These are phyloP conservation scores for Frieseomelitta varia DNA, from an alignment of 1,140 invertebrate species.

Conservation along the genomic window DNA sequence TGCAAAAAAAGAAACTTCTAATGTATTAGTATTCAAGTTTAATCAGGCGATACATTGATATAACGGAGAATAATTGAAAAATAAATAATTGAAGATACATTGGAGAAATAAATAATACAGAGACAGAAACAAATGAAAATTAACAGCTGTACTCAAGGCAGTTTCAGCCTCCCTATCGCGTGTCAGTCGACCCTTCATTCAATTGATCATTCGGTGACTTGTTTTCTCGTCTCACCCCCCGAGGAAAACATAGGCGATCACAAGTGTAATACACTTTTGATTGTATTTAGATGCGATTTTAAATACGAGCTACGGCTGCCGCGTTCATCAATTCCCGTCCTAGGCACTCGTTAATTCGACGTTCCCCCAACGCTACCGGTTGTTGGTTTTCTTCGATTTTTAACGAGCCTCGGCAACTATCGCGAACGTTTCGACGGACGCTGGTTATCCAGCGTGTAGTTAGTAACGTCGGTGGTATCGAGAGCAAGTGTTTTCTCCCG, in stretches of 20 bases:
- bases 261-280: conserved; percentile 52
- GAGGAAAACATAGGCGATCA: conserved; percentile 20
- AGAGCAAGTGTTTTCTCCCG: conserved; percentile 7
- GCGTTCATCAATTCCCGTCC: conserved; percentile 26
- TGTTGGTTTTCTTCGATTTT: conserved; percentile 29
- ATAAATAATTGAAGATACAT: too few species aligned
- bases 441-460: not conserved
- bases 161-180: conserved; percentile 25
- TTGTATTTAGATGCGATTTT: conserved; percentile 49
- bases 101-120: too few species aligned
- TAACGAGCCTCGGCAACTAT: not conserved
- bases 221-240: not conserved
- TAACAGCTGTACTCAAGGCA: not conserved
- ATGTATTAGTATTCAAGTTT: too few species aligned
- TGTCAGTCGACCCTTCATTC: conserved; percentile 54
- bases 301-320: conserved; percentile 3
- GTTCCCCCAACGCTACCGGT: conserved; percentile 2
- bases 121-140: not conserved
- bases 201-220: conserved; percentile 55
- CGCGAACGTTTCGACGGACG: not conserved
- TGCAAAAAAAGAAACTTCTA: too few species aligned
- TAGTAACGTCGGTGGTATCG: conserved; percentile 1
- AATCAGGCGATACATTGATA: too few species aligned
- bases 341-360: conserved; percentile 19
- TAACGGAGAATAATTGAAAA: too few species aligned